Base-by-base conservation (phyloP, 2,888 invertebrate genomes). In the Trissoscelio sp. region DNA sequence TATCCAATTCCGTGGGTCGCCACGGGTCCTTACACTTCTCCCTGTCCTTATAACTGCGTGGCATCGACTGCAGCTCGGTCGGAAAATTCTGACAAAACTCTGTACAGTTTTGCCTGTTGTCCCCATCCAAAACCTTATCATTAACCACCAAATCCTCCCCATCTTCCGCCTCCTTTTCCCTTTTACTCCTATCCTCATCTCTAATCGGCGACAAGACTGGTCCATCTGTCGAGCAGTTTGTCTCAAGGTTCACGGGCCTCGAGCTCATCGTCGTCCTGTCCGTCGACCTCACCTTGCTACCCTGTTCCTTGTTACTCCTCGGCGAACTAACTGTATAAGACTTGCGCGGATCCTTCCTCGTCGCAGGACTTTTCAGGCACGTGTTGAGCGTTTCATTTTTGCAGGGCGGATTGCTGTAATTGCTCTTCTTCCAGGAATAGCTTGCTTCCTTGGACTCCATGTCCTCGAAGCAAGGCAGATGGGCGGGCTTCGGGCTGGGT, bases 1-100 rank as follows among this genome's bases (percentile, higher is more conserved):
- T n/a, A n/a, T n/a, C n/a, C n/a, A n/a, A n/a, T n/a, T 91, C 91
- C 16, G 91, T 91, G 7, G 91, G 91, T 39, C 89, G 85, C 91
- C 91, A 91, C 3, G 89, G 85, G 64, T 91, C 91, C 12, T 86
- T 86, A 70, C 89, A 89, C 83, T 90, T 90, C 74, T 91, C 91
- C 6, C 90, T 84, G 39, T 91, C 91, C 82, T 88, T 91, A 83
- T 91, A 90, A 79, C 86, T 89, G 22, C 88, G 85, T 20, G 90
- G 89, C 53, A 87, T 87, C 18, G 87, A 87, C 79, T 91, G 89
- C 31, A 91, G 72, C 46, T 91, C 91, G 16, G 91, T 91, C 6
- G 91, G 91, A 46, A 91, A 85, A 16, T 84, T 88, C 77, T 42
- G 85, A 74, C 20, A 31, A 28, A 78, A 89, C 53, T 86, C 84